Conservation (phyloP, 1,140 invertebrate species). For the Calephelis nemesis region DNA sequence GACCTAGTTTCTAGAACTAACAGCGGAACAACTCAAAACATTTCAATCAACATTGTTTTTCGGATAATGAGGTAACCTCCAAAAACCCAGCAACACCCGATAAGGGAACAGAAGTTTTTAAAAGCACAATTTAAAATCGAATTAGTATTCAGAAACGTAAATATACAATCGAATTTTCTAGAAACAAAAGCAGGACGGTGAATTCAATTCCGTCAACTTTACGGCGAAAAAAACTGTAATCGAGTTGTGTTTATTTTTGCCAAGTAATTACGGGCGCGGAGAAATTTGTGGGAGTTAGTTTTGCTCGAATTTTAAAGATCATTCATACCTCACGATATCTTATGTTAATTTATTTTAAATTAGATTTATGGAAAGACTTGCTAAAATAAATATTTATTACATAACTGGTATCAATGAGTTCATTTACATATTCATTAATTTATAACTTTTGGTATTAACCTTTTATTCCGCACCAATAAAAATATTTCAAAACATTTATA, state of each 20-base stretch:
- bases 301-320: conserved; percentile 15
- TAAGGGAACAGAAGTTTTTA: background rate
- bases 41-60: no score
- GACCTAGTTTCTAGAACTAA: no score
- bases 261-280: conserved; percentile 24
- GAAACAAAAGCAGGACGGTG: conserved; percentile 21
- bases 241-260: conserved; percentile 27
- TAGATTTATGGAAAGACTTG: no score
- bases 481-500: no score
- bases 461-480: no score
- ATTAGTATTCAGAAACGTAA: conserved; percentile 10
- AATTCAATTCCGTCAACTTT: conserved; percentile 30
- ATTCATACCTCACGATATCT: background rate
- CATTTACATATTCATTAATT: no score
- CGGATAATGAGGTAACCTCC: no score
- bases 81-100: no score
- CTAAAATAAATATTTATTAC: no score
- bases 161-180: conserved; percentile 16
- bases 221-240: conserved; percentile 22
- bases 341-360: background rate
- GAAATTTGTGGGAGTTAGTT: conserved; percentile 18
- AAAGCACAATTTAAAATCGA: conserved; percentile 7
- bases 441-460: no score
- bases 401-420: no score
- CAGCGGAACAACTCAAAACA: no score